A percentile compares a stretch with the other conserved stretches of the same genome.
phyloP scores from a whole-genome alignment of 2,888 invertebrate species.

The Rutpela maculata region DNA sequence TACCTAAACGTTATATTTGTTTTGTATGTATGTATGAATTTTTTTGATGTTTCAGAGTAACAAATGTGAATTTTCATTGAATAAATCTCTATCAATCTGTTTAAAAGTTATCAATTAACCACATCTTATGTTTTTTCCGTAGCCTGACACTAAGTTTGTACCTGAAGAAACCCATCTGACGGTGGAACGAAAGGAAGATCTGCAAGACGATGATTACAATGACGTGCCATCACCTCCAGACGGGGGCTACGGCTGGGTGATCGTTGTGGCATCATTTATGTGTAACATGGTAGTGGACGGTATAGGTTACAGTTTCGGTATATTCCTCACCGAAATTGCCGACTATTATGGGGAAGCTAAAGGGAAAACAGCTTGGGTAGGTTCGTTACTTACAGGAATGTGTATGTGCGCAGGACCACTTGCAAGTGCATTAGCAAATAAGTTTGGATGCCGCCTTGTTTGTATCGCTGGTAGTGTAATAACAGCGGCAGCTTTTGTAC shows the following conservation, averaged over 20 bases:
- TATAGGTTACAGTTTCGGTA: conserved; percentile 97
- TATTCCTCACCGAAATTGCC: conserved; percentile 89
- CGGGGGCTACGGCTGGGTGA: conserved; percentile 95
- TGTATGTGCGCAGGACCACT: conserved; percentile 96
- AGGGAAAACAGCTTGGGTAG: conserved; percentile 95
- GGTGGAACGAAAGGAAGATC: conserved; percentile 72
- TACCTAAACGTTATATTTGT: no score
- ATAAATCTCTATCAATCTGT: no score
- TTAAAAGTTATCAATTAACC: no score
- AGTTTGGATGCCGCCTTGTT: conserved; percentile 94
- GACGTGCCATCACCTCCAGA: conserved; percentile 91
- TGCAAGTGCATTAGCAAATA: conserved; percentile 96
- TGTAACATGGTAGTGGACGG: conserved; percentile 99
- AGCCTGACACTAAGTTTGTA: conserved; percentile 12
- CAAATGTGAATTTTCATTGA: no score
- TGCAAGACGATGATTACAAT: conserved; percentile 82
- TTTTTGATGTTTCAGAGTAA: no score
- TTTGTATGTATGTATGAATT: no score
- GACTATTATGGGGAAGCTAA: conserved; percentile 88
- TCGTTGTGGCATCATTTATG: conserved; percentile 97
- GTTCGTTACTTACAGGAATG: conserved; percentile 95
- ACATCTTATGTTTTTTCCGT: background rate
- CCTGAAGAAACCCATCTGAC: conserved; percentile 1
- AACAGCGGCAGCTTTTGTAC: conserved; percentile 88
- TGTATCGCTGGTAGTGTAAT: conserved; percentile 94